Percentiles rank a stretch among this genome's conserved stretches.
Evolutionary conservation across 1,140 invertebrate species (phyloP).

Genomic region (Augochlora pura): DNA sequence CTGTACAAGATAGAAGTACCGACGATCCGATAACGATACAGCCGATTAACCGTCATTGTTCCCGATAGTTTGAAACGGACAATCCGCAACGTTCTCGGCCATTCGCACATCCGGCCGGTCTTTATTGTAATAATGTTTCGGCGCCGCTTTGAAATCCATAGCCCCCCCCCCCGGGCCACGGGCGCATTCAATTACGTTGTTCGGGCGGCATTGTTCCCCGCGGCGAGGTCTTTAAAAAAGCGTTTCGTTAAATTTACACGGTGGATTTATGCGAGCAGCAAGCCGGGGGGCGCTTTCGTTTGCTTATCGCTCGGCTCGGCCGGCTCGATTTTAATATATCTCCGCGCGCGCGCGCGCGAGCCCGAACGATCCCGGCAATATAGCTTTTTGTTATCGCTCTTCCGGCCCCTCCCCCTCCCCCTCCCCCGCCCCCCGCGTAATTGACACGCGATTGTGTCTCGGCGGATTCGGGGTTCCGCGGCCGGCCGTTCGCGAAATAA

Average conservation of each 20-base stretch:
- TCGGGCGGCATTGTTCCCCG: background rate
- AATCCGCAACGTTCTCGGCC: no score
- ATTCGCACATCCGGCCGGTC: background rate
- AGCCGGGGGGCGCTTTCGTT: constrained; percentile 4
- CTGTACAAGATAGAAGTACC: no score
- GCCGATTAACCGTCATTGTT: no score
- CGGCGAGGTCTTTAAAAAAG: background rate
- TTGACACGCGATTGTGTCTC: constrained; percentile 18
- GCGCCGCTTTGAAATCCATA: background rate
- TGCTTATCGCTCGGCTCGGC: background rate
- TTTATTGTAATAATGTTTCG: background rate
- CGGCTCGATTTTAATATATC: constrained; percentile 22
- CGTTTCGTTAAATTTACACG: constrained; percentile 13
- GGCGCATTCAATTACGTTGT: background rate
- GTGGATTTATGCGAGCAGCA: constrained; percentile 1
- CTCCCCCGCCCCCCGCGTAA: no score
- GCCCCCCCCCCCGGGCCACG: background rate
- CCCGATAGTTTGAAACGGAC: no score
- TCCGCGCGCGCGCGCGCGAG: background rate
- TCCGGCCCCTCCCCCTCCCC: no score
- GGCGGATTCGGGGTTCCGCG: no score
- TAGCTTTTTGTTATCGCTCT: constrained; percentile 24
- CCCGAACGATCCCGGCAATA: background rate
- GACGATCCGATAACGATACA: no score
- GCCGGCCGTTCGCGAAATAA: background rate